phyloP scores from a whole-genome alignment of 1,140 invertebrate genomes.

The Heliconius melpomene region DNA sequence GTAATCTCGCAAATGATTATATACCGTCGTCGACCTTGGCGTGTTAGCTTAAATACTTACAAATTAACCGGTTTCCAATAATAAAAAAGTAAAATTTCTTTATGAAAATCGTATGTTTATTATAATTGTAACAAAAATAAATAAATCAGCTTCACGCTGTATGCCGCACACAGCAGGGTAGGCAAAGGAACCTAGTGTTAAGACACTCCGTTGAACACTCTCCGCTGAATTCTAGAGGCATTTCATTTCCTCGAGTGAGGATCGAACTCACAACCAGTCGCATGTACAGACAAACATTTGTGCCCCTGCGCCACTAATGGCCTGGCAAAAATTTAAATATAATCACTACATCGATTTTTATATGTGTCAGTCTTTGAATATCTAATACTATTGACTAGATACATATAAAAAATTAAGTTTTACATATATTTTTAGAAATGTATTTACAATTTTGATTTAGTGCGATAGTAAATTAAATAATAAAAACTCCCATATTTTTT shows the following conservation, averaged over 20 bases:
- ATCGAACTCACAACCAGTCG: no score
- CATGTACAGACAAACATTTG: no score
- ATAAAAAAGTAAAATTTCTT: constrained; percentile 6
- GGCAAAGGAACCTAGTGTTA: no score
- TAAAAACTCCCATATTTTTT: neutral
- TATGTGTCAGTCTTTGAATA: neutral
- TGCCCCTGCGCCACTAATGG: no score
- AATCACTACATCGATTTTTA: neutral
- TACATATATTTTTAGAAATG: neutral
- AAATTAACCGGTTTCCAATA: constrained; percentile 8
- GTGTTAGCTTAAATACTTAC: constrained; percentile 18
- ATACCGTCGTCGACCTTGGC: constrained; percentile 41
- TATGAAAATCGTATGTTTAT: neutral
- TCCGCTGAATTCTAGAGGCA: no score
- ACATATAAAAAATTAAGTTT: neutral
- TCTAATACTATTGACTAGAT: neutral
- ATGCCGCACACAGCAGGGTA: no score
- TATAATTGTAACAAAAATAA: neutral
- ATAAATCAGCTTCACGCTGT: no score
- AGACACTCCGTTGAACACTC: no score
- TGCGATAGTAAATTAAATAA: neutral
- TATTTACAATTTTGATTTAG: neutral
- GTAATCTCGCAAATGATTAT: constrained; percentile 44
- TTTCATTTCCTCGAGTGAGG: no score
- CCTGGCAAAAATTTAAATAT: neutral